These are phyloP conservation scores for Mythimna albipuncta DNA, from an alignment of 2,888 invertebrate genomes.

Conservation along the genomic window DNA sequence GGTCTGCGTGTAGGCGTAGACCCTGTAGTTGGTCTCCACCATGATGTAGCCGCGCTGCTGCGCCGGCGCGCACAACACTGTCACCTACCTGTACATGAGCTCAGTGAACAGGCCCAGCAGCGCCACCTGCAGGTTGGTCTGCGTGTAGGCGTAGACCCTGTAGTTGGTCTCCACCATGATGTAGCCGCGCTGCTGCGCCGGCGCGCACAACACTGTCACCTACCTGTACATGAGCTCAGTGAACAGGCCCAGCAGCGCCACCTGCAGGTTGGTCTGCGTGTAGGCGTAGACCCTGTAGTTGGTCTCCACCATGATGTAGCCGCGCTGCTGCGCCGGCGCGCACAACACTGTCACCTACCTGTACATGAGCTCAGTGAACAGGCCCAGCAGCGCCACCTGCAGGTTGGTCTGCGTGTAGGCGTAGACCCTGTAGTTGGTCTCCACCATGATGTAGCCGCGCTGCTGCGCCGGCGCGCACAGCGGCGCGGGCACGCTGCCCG, in stretches of 20 bases:
- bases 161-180: no score
- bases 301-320: background rate
- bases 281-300: conserved; percentile 2
- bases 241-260: conserved; percentile 6
- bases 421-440: conserved; percentile 98
- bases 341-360: conserved; percentile 89
- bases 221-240: conserved; percentile 6
- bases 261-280: conserved; percentile 13
- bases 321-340: no score
- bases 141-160: background rate
- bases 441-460: conserved; percentile 96
- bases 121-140: conserved; percentile 3
- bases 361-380: conserved; percentile 98
- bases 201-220: background rate
- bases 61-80: no score
- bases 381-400: conserved; percentile 97
- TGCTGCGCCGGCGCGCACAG: conserved; percentile 71
- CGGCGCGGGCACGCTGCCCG: conserved; percentile 80
- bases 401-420: conserved; percentile 98
- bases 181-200: no score
- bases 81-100: background rate
- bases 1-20: no score
- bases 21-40: no score
- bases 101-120: conserved; percentile 2
- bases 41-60: no score